These are phyloP conservation scores for Epinephelus moara DNA, from an alignment of 2,113 vertebrate species.

Conservation along the genomic window DNA sequence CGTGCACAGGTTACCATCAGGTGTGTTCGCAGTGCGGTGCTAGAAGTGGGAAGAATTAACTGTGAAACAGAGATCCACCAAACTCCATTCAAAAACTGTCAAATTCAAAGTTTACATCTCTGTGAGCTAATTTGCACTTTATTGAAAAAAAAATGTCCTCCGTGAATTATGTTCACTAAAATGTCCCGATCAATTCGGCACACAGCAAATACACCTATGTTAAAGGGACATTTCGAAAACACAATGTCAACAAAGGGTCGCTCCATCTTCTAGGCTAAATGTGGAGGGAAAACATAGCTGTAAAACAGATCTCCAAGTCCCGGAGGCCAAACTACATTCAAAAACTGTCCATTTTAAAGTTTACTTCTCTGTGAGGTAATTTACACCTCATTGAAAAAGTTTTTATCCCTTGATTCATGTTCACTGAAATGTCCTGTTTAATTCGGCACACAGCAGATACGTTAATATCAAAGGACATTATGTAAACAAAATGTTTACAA, in stretches of 20 bases:
- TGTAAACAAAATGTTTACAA: not conserved
- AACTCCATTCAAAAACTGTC: not conserved
- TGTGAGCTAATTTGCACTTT: rapidly evolving
- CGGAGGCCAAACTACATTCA: too few species aligned
- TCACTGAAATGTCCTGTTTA: not conserved
- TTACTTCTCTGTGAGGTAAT: not conserved
- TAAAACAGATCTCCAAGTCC: too few species aligned
- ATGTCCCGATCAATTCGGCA: not conserved
- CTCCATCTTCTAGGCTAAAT: too few species aligned
- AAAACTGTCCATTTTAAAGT: too few species aligned
- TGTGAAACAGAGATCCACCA: not conserved
- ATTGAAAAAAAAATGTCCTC: rapidly evolving
- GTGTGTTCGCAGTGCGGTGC: constrained; percentile 64
- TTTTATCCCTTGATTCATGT: not conserved
- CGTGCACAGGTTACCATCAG: constrained; percentile 90
- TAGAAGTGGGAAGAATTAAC: rapidly evolving
- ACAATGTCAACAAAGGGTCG: too few species aligned
- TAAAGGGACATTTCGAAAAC: too few species aligned
- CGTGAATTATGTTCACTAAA: not conserved
- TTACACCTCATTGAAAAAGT: not conserved
- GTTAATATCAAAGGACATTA: not conserved
- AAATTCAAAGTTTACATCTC: not conserved
- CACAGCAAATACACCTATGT: too few species aligned
- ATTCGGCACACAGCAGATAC: not conserved
- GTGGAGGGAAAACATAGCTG: too few species aligned